Conservation (phyloP, 2,113 vertebrate genomes). For the Callipepla californica region DNA sequence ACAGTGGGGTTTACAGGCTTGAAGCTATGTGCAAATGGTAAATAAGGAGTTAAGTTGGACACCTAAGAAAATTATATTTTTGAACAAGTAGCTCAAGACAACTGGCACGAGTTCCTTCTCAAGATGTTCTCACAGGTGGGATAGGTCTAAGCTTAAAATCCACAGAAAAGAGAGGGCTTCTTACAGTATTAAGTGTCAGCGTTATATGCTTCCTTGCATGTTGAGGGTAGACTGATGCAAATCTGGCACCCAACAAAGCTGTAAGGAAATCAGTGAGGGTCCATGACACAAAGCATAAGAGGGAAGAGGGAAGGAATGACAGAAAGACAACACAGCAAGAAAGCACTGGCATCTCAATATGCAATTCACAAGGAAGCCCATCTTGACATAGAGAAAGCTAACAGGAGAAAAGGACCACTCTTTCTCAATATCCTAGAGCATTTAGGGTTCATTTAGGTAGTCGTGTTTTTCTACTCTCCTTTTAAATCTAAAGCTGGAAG, state of each 20-base stretch:
- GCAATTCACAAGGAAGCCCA: background rate
- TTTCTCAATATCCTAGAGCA: background rate
- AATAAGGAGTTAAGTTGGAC: background rate
- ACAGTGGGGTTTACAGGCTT: background rate
- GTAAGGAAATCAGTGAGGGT: background rate
- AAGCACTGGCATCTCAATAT: background rate
- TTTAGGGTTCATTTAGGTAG: background rate
- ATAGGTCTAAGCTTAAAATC: background rate
- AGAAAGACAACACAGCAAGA: background rate
- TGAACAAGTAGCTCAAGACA: background rate
- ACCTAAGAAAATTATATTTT: background rate
- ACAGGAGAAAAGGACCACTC: background rate
- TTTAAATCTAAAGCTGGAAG: slow-evolving; percentile 20
- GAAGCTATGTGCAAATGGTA: background rate
- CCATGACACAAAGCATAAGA: background rate
- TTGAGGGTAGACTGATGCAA: background rate
- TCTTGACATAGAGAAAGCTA: background rate
- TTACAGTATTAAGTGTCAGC: background rate
- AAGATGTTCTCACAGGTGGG: background rate
- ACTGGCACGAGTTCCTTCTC: background rate
- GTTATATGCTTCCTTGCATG: background rate
- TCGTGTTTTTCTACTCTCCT: slow-evolving; percentile 24
- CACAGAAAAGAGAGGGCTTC: background rate
- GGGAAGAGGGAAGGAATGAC: background rate
- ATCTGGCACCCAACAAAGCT: background rate